phyloP scores from a whole-genome alignment of 2,113 vertebrate genomes.

The Tachysurus fulvidraco region DNA sequence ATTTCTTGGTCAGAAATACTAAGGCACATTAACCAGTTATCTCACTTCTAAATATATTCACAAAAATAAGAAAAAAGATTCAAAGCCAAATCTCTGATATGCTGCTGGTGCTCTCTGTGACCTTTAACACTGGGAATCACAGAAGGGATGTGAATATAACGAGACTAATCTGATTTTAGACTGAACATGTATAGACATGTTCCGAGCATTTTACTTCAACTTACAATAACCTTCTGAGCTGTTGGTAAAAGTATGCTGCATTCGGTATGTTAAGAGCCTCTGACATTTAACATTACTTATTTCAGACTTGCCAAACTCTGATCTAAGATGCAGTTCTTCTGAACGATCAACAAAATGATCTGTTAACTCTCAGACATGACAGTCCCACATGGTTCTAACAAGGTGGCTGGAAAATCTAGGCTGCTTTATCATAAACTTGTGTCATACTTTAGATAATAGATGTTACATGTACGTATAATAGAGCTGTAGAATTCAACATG shows the following conservation, averaged over 20 bases:
- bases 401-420: slow-evolving; percentile 55
- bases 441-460: neutral
- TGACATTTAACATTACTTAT: slow-evolving; percentile 30
- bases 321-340: slow-evolving; percentile 33
- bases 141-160: neutral
- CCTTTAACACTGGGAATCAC: neutral
- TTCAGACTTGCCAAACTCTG: slow-evolving; percentile 36
- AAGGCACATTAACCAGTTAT: neutral
- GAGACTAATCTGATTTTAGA: neutral
- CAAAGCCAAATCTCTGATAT: neutral
- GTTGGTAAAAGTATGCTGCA: slow-evolving; percentile 25
- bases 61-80: neutral
- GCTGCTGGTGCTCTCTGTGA: neutral
- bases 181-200: neutral
- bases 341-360: slow-evolving; percentile 36
- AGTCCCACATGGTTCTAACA: slow-evolving; percentile 35
- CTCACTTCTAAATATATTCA: neutral
- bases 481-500: neutral
- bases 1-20: neutral
- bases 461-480: neutral
- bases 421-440: slow-evolving; percentile 40
- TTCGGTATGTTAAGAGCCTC: slow-evolving; percentile 8
- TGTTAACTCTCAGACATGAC: slow-evolving; percentile 28
- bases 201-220: neutral
- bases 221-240: slow-evolving; percentile 9